phyloP scores from a whole-genome alignment of 2,888 invertebrate genomes.

The Muschampia plurimacula region DNA sequence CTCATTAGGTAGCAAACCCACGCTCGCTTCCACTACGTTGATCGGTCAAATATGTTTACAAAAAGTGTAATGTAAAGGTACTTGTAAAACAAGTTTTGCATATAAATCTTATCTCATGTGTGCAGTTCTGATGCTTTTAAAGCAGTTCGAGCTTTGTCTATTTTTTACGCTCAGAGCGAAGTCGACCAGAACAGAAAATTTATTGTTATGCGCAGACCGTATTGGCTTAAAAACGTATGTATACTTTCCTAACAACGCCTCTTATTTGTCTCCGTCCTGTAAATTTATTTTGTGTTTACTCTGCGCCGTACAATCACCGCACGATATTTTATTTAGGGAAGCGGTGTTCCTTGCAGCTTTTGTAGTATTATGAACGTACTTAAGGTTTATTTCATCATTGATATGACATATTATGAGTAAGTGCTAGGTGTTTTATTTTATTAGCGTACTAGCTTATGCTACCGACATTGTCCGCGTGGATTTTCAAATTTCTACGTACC shows the following conservation, averaged over 20 bases:
- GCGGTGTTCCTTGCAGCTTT: neutral
- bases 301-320: neutral
- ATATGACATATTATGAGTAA: too few species aligned
- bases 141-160: slow-evolving; percentile 24
- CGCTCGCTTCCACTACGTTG: neutral
- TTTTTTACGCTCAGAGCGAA: slow-evolving; percentile 27
- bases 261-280: slow-evolving; percentile 34
- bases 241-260: slow-evolving; percentile 34
- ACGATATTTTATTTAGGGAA: neutral
- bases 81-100: slow-evolving; percentile 12
- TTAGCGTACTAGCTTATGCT: too few species aligned
- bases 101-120: slow-evolving; percentile 16
- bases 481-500: too few species aligned
- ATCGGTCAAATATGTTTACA: neutral
- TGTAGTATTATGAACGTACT: neutral
- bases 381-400: neutral
- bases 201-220: slow-evolving; percentile 37
- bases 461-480: too few species aligned
- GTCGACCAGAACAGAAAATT: slow-evolving; percentile 35
- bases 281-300: slow-evolving; percentile 35
- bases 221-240: slow-evolving; percentile 31
- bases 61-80: slow-evolving; percentile 6
- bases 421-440: too few species aligned
- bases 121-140: slow-evolving; percentile 24
- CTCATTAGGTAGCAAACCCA: slow-evolving; percentile 32